A percentile compares a stretch with the other conserved stretches of the same genome.
Conservation (phyloP, 2,888 invertebrate genomes). For the Bursaphelenchus okinawaensis region DNA sequence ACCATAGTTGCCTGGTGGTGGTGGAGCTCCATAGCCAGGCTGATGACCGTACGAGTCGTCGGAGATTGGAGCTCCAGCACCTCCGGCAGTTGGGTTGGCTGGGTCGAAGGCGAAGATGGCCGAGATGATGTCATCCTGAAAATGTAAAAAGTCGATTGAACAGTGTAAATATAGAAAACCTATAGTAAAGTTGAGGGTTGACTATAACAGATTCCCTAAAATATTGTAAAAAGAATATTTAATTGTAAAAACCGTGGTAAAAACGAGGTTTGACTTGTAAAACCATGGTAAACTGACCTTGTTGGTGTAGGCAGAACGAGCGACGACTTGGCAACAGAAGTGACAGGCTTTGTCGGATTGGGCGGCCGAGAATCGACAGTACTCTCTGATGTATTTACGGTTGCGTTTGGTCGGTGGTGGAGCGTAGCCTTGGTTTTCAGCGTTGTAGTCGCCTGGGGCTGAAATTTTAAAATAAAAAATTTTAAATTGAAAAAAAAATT, state of each 20-base stretch:
- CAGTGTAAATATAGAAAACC: background rate
- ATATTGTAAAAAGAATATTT: background rate
- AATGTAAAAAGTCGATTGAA: background rate
- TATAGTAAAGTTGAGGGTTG: too few species aligned
- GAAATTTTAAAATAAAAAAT: background rate
- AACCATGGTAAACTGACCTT: constrained; percentile 20
- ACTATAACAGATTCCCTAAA: background rate
- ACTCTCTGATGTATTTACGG: constrained; percentile 29
- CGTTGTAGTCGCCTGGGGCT: background rate
- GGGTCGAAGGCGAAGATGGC: constrained; percentile 36
- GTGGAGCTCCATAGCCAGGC: background rate
- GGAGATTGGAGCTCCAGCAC: constrained; percentile 25
- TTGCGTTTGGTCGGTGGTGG: constrained; percentile 1
- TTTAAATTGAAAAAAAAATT: constrained; percentile 4
- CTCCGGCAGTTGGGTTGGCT: constrained; percentile 24
- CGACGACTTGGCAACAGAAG: constrained; percentile 31
- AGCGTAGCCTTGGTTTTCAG: background rate
- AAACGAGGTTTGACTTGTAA: background rate
- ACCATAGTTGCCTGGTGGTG: background rate
- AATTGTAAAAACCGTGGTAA: background rate
- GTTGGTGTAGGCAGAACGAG: constrained; percentile 32
- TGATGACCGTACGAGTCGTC: background rate
- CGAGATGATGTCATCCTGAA: constrained; percentile 33
- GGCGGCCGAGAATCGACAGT: constrained; percentile 31
- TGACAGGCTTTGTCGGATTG: constrained; percentile 21